These are phyloP conservation scores for Pantherophis alleghaniensis DNA, from an alignment of 2,797 vertebrate genomes.

Conservation along the genomic window DNA sequence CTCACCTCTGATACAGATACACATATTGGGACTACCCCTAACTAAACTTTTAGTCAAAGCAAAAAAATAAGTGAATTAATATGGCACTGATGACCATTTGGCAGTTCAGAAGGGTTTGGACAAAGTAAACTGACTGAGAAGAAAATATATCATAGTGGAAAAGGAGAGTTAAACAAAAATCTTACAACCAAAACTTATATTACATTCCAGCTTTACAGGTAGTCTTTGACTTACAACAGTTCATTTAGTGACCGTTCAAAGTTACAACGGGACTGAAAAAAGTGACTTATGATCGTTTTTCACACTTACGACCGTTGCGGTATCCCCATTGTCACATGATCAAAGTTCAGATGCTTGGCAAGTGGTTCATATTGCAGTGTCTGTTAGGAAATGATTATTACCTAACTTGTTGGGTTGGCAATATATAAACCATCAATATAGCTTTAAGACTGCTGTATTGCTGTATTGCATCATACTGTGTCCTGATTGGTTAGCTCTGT, in stretches of 20 bases:
- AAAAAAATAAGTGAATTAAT: background rate
- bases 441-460: too few relatives aligned
- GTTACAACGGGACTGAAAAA: background rate
- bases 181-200: background rate
- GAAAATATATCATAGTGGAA: background rate
- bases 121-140: background rate
- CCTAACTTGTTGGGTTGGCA: too few relatives aligned
- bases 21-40: background rate
- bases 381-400: too few relatives aligned
- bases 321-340: background rate
- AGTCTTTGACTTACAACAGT: background rate
- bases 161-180: background rate
- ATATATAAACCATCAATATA: too few relatives aligned
- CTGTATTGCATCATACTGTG: too few relatives aligned
- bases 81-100: background rate
- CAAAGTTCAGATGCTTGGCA: background rate
- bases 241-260: background rate
- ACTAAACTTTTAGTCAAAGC: background rate
- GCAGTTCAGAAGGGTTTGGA: background rate
- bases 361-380: background rate
- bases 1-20: too few relatives aligned
- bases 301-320: background rate
- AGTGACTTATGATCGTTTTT: background rate
- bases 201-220: background rate
- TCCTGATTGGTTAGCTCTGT: too few relatives aligned